phyloP scores from a whole-genome alignment of 2,797 vertebrate species.

The Muscicapa striata region DNA sequence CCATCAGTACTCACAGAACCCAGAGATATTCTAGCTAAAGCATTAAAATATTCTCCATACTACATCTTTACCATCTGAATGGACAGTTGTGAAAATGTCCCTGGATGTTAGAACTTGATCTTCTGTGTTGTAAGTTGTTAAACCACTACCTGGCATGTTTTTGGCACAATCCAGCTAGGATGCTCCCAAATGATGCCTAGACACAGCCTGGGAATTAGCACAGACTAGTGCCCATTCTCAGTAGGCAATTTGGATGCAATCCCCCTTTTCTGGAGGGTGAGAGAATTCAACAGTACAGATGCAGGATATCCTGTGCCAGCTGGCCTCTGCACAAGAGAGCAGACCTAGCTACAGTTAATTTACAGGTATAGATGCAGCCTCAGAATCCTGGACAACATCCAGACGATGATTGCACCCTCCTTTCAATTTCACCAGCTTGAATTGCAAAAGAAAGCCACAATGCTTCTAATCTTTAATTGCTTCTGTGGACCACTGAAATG shows the following conservation, averaged over 20 bases:
- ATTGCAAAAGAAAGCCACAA: constrained; percentile 51
- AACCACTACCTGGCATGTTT: constrained; percentile 34
- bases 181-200: constrained; percentile 28
- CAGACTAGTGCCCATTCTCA: constrained; percentile 45
- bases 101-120: neutral
- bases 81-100: neutral
- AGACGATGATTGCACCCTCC: neutral
- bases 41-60: neutral
- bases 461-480: constrained; percentile 45
- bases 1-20: neutral
- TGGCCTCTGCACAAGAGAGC: constrained; percentile 51
- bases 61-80: neutral
- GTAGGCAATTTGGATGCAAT: constrained; percentile 37
- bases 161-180: constrained; percentile 1
- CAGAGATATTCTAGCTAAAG: neutral
- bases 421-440: constrained; percentile 28
- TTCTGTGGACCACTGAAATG: neutral
- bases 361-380: constrained; percentile 57
- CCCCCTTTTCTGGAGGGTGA: constrained; percentile 6
- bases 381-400: constrained; percentile 41
- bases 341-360: constrained; percentile 65
- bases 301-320: constrained; percentile 62
- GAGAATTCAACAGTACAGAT: constrained; percentile 59
- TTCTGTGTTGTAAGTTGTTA: constrained; percentile 8
- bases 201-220: constrained; percentile 36